Evolutionary conservation across 2,797 vertebrate species (phyloP), one percentile per base, ranked within the genome.

Genomic region (Microctenopoma stevenorrisi): DNA sequence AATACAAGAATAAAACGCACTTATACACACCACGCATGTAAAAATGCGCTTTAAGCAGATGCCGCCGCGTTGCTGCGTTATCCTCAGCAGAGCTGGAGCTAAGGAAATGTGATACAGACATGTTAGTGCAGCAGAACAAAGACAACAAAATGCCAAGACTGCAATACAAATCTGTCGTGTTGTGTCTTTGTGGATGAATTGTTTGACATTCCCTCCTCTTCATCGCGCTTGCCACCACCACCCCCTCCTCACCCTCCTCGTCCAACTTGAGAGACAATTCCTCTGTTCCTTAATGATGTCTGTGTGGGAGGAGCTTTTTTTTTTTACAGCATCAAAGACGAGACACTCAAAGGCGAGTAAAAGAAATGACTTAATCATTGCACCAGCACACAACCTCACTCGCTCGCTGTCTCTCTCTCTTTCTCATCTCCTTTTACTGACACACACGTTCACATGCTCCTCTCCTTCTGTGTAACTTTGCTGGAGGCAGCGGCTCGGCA

Each of bases 361-460:
- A 66, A 78, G 78, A 78, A 89, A 91, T 88, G 85, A 90, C 86
- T 91, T 90, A 80, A 91, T 91, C 87, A 83, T 87, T 86, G 88
- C 86, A 76, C 61, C 81, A 83, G 66, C 48, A 22, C 53, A 68
- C 69, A 59, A 38, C 77, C 76, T 64, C 62, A 75, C 66, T 86
- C 59, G 4, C 64, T 26, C 64, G 28, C 48, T 49, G 58, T 38
- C 54, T 37, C 63, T 37, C 28, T 50, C 55, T 61, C 60, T 33
- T 13, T 44, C 49, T 44, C 57, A n/a, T 38, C 46, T 49, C 4
- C n/a, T 54, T 54, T 56, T 22, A 59, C 64, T 63, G 66, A 72
- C 63, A 80, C 75, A 72, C 56, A 40, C 58, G 52, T 16, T 8
- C 72, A 72, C 73, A 69, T 79, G 59, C 67, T 52, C 26, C 78